A percentile compares a stretch with the other conserved stretches of the same genome.
phyloP scores from a whole-genome alignment of 2,113 vertebrate species.

The Cochlearius cochlearius region DNA sequence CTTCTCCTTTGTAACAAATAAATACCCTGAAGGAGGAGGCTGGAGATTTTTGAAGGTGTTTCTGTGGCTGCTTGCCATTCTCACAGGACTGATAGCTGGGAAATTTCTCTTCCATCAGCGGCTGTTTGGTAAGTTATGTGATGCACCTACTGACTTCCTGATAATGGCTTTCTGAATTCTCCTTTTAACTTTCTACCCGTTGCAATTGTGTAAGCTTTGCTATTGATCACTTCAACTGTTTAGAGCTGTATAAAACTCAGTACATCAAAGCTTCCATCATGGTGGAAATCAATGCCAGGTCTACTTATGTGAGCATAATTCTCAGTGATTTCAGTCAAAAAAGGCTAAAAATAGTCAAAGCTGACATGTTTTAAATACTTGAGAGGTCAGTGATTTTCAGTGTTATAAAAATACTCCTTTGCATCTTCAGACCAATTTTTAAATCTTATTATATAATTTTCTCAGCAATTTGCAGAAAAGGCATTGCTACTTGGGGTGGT shows the following conservation, averaged over 20 bases:
- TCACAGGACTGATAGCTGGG: conserved; percentile 88
- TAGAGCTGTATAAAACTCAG: background rate
- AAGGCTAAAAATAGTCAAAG: background rate
- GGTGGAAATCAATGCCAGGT: background rate
- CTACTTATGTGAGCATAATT: background rate
- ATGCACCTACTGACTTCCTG: background rate
- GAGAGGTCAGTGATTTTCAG: background rate
- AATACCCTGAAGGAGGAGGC: conserved; percentile 88
- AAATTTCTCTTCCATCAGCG: conserved; percentile 96
- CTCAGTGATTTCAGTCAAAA: background rate
- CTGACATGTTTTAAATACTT: background rate
- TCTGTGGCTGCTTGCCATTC: conserved; percentile 90
- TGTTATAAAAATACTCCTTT: background rate
- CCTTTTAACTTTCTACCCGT: background rate
- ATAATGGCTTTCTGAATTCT: background rate
- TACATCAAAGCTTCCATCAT: background rate
- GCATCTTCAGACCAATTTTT: background rate
- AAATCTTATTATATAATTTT: background rate
- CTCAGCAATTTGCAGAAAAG: background rate
- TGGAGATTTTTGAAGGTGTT: conserved; percentile 93
- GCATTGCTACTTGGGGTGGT: background rate
- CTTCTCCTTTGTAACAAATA: conserved; percentile 96
- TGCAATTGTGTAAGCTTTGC: background rate
- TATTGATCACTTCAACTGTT: background rate
- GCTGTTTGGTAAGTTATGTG: conserved; percentile 89